Percentiles rank a stretch among this genome's conserved stretches.
Conservation (phyloP, 23 tunicate species). For the Corella eumyota region DNA sequence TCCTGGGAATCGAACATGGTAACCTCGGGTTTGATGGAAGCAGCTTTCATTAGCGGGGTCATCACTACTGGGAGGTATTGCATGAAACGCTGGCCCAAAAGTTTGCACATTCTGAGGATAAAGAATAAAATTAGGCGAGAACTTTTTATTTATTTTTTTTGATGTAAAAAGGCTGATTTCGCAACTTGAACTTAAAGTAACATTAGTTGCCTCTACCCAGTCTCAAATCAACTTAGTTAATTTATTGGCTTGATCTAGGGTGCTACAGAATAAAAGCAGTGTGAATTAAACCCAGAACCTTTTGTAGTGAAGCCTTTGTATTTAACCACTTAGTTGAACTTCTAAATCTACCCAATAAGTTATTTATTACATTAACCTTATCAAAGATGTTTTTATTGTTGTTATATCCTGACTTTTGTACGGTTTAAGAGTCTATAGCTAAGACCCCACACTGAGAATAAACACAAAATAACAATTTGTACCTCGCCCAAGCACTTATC, state of each 20-base stretch:
- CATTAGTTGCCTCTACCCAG: no score
- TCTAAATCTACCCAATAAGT: not conserved
- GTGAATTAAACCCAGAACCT: no score
- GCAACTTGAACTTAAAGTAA: no score
- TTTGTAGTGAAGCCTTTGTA: not conserved
- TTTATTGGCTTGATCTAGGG: no score
- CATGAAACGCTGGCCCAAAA: constrained; percentile 80
- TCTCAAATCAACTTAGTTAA: no score
- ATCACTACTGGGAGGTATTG: constrained; percentile 97
- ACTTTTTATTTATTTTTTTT: not conserved
- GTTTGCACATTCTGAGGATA: constrained; percentile 77
- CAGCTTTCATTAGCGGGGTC: constrained; percentile 99
- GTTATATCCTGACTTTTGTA: no score
- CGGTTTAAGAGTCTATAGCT: no score
- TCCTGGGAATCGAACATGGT: constrained; percentile 98
- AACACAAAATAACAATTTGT: not conserved
- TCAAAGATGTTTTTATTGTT: no score
- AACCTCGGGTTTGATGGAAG: constrained; percentile 90
- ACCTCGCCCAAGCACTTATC: constrained; percentile 99
- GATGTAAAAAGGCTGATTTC: no score
- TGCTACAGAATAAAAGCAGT: no score
- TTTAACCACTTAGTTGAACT: not conserved
- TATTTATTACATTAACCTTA: not conserved
- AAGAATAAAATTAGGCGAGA: not conserved
- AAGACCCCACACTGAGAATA: no score